Evolutionary conservation across 1,140 invertebrate genomes (phyloP).

Genomic region (Bombus polaris): DNA sequence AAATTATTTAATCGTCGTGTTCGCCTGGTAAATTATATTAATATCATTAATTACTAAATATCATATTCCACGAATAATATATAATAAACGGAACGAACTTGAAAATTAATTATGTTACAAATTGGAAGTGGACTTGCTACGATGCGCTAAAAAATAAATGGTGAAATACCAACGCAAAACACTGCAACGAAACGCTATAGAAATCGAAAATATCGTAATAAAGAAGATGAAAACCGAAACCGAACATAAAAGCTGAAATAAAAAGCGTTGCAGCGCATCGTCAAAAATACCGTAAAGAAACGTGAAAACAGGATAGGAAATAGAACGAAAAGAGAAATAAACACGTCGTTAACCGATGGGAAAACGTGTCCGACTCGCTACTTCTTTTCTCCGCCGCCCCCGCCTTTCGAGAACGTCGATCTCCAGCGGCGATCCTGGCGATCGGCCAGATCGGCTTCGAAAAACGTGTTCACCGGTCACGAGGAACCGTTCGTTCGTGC

Average conservation of each 20-base stretch:
- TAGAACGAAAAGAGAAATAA: background rate
- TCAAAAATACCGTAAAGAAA: background rate
- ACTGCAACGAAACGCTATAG: background rate
- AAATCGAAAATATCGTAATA: no score
- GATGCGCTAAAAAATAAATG: background rate
- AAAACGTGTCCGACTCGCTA: background rate
- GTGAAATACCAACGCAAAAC: background rate
- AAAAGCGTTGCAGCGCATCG: background rate
- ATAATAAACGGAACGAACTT: no score
- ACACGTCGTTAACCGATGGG: background rate
- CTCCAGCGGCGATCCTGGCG: slow-evolving; percentile 21
- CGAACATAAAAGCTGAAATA: background rate
- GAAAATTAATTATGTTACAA: background rate
- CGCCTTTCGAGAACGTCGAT: slow-evolving; percentile 3
- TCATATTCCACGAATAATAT: no score
- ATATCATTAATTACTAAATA: no score
- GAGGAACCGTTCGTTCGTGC: slow-evolving; percentile 11
- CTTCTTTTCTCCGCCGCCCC: background rate
- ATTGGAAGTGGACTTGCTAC: background rate
- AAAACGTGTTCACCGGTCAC: background rate
- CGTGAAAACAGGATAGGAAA: background rate
- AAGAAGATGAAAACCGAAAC: background rate
- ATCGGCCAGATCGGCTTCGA: background rate
- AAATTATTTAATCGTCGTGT: no score
- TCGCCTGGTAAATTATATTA: no score